A percentile compares a stretch with the other conserved stretches of the same genome.
These are phyloP conservation scores for Nyctibius grandis DNA, from an alignment of 2,797 vertebrate genomes.

Conservation along the genomic window DNA sequence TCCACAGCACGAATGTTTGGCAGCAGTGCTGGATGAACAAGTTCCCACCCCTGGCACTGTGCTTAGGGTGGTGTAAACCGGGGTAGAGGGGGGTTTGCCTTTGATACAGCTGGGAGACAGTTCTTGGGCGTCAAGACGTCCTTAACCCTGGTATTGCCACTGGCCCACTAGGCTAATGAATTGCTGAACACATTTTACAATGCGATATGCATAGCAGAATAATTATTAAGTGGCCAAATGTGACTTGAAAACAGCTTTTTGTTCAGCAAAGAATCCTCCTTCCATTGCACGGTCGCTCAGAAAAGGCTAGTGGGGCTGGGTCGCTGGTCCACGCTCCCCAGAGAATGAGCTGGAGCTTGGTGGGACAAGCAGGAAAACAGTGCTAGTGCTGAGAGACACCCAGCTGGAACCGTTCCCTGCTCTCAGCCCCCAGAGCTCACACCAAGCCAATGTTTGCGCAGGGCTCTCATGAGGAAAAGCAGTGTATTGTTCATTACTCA, in stretches of 20 bases:
- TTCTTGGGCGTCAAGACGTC: neutral
- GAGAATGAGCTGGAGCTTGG: neutral
- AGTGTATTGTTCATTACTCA: neutral
- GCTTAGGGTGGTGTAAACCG: neutral
- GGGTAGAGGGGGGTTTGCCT: neutral
- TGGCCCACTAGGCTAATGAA: neutral
- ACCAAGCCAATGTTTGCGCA: neutral
- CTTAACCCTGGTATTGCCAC: neutral
- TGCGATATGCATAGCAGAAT: neutral
- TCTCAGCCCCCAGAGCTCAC: neutral
- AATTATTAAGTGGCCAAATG: neutral
- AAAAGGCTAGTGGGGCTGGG: neutral
- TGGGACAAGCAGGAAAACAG: neutral
- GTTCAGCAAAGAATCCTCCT: neutral
- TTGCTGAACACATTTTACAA: neutral
- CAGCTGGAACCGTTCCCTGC: neutral
- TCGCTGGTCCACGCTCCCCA: rapidly evolving
- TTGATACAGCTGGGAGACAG: neutral
- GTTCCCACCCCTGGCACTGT: neutral
- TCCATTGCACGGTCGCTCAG: rapidly evolving
- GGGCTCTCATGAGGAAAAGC: neutral
- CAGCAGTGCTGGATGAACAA: neutral
- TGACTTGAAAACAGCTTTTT: neutral
- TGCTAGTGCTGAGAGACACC: neutral
- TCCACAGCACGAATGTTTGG: neutral